phyloP scores from a whole-genome alignment of 2,797 vertebrate genomes.

The Falco concolor region DNA sequence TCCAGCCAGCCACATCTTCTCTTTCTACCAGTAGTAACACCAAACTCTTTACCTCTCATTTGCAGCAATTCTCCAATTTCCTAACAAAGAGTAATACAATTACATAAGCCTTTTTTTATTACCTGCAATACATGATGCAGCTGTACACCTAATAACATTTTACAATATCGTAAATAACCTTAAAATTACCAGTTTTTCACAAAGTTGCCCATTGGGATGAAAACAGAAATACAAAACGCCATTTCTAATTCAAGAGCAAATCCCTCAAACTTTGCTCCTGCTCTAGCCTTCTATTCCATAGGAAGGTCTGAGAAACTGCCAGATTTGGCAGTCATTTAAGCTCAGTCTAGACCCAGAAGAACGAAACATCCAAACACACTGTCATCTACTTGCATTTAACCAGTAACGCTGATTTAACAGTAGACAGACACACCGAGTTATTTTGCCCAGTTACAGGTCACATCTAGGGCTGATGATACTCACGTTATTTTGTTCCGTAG shows the following conservation, averaged over 20 bases:
- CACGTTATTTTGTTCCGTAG: slow-evolving; percentile 93
- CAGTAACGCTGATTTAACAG: background rate
- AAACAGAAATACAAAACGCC: background rate
- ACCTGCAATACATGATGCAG: background rate
- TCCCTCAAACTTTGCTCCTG: background rate
- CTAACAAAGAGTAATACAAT: slow-evolving; percentile 63
- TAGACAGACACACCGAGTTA: background rate
- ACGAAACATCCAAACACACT: background rate
- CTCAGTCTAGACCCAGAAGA: background rate
- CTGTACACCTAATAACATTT: background rate
- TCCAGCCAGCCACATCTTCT: slow-evolving; percentile 97
- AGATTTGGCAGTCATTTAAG: background rate
- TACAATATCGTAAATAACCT: background rate
- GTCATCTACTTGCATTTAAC: background rate
- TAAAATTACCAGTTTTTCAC: background rate
- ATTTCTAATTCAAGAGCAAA: background rate
- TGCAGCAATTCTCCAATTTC: slow-evolving; percentile 90
- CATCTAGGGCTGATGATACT: slow-evolving; percentile 44
- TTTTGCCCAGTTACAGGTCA: background rate
- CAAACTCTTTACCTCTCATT: slow-evolving; percentile 89
- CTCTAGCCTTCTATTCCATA: background rate
- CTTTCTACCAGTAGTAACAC: slow-evolving; percentile 95
- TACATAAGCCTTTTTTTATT: background rate
- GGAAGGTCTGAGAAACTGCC: background rate
- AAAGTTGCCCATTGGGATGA: background rate